phyloP scores from a whole-genome alignment of 1,140 invertebrate species.

The Acyrthosiphon pisum region DNA sequence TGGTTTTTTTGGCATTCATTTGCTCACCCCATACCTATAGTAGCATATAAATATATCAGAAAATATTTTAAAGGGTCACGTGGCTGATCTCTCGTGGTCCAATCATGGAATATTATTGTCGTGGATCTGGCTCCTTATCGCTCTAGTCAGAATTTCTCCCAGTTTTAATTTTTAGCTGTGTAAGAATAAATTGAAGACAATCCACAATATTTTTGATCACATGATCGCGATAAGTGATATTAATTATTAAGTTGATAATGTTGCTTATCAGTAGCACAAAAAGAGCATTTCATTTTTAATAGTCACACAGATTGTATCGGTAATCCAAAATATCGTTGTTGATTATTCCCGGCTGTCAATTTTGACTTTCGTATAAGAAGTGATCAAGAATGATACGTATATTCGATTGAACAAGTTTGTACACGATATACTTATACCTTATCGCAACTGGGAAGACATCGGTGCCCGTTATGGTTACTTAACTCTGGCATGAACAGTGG shows the following conservation, averaged over 20 bases:
- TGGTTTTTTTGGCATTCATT: too few relatives aligned
- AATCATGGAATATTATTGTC: too few relatives aligned
- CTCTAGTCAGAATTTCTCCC: too few relatives aligned
- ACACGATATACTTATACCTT: background rate
- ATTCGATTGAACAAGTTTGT: background rate
- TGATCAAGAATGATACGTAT: background rate
- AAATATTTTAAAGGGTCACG: too few relatives aligned
- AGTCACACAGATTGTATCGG: background rate
- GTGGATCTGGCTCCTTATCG: too few relatives aligned
- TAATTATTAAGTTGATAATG: background rate
- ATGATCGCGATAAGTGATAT: background rate
- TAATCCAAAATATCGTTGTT: background rate
- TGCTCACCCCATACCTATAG: too few relatives aligned
- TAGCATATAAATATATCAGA: too few relatives aligned
- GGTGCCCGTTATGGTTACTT: background rate
- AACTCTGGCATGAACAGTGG: background rate
- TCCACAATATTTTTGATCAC: too few relatives aligned
- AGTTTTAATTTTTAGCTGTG: too few relatives aligned
- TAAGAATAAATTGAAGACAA: too few relatives aligned
- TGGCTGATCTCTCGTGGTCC: too few relatives aligned
- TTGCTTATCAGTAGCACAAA: background rate
- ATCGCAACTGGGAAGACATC: background rate
- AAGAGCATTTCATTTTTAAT: background rate
- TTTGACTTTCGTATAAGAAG: background rate
- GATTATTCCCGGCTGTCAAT: background rate